Evolutionary conservation across 1,140 invertebrate species (phyloP).

Genomic region (Eciton burchellii): DNA sequence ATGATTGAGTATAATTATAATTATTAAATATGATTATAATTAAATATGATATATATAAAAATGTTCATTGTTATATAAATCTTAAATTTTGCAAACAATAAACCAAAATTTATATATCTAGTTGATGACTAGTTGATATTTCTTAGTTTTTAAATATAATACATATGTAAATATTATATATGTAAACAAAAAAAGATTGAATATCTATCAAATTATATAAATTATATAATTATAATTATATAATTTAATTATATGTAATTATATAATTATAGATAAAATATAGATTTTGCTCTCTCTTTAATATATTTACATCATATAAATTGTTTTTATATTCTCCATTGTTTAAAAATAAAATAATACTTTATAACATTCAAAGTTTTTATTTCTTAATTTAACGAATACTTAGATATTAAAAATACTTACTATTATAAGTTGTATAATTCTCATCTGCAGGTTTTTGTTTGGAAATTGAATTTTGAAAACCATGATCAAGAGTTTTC

Average conservation of each 20-base stretch:
- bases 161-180: too few species aligned
- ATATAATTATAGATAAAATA: too few species aligned
- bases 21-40: not conserved
- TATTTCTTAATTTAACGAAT: not conserved
- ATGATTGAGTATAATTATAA: too few species aligned
- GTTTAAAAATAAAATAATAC: too few species aligned
- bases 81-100: not conserved
- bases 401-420: not conserved
- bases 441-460: conserved; percentile 21
- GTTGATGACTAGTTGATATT: not conserved
- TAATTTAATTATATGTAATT: too few species aligned
- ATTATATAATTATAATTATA: too few species aligned
- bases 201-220: too few species aligned
- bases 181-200: too few species aligned
- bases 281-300: too few species aligned
- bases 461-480: conserved; percentile 25
- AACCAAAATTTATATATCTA: not conserved
- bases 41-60: not conserved
- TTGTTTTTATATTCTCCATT: too few species aligned
- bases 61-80: not conserved
- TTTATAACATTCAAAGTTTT: not conserved
- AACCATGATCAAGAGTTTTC: conserved; percentile 14
- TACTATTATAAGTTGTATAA: conserved; percentile 50
- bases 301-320: too few species aligned
- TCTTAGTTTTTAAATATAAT: not conserved